Percentiles rank a stretch among this genome's conserved stretches.
Evolutionary conservation across 1,140 invertebrate genomes (phyloP).

Genomic region (Drosophila sp.): DNA sequence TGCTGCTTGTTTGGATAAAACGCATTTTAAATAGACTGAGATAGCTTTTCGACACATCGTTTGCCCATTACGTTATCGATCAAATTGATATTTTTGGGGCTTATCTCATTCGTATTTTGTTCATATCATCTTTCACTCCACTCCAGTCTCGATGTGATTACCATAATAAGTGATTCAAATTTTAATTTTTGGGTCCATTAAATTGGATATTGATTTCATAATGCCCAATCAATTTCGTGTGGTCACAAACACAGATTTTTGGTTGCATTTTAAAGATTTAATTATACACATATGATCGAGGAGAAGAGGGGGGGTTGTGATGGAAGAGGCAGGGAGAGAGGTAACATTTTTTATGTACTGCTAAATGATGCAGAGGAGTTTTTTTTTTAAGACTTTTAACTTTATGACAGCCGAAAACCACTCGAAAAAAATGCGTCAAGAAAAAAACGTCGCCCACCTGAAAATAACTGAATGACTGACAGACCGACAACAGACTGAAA

Average conservation of each 20-base stretch:
- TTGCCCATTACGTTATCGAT: neutral
- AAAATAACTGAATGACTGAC: slow-evolving; percentile 11
- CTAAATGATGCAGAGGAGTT: slow-evolving; percentile 70
- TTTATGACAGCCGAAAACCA: slow-evolving; percentile 36
- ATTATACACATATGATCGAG: slow-evolving; percentile 29
- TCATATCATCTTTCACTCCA: slow-evolving; percentile 33
- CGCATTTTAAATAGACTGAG: neutral
- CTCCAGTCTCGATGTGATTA: slow-evolving; percentile 4
- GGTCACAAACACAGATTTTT: slow-evolving; percentile 25
- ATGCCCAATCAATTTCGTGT: slow-evolving; percentile 31
- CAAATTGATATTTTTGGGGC: slow-evolving; percentile 9
- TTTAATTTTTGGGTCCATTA: slow-evolving; percentile 14
- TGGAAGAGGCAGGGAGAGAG: neutral
- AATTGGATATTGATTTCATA: slow-evolving; percentile 33
- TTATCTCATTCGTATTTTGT: slow-evolving; percentile 16
- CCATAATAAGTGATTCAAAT: slow-evolving; percentile 14
- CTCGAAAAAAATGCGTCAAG: slow-evolving; percentile 39
- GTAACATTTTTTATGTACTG: slow-evolving; percentile 55
- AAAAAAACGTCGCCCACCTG: slow-evolving; percentile 36
- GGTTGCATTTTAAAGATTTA: slow-evolving; percentile 38
- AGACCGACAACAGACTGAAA: neutral
- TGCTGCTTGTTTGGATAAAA: neutral
- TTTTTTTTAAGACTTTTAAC: slow-evolving; percentile 5
- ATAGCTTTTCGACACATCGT: slow-evolving; percentile 4
- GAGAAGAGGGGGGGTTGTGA: neutral